Evolutionary conservation across 2,797 vertebrate species (phyloP).

Genomic region (Meriones psammophilus): DNA sequence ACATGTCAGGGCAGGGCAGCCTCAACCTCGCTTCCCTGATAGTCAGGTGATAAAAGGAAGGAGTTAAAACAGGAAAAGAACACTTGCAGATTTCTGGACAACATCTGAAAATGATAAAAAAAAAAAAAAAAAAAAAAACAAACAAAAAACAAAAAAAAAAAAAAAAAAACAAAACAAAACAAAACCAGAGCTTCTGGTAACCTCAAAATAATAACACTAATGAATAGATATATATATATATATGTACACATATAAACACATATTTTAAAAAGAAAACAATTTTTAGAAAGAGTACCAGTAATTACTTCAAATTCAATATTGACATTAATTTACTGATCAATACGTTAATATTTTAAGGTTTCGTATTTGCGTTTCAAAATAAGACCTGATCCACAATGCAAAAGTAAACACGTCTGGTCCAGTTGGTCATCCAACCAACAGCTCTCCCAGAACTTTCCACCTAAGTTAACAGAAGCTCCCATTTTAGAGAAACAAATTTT

Average conservation of each 20-base stretch:
- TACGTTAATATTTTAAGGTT: constrained; percentile 68
- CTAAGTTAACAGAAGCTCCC: constrained; percentile 92
- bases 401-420: constrained; percentile 60
- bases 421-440: constrained; percentile 80
- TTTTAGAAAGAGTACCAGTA: constrained; percentile 78
- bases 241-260: constrained; percentile 75
- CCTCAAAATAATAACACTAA: constrained; percentile 82
- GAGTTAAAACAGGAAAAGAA: constrained; percentile 94
- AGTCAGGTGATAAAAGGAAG: constrained; percentile 98
- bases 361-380: constrained; percentile 70
- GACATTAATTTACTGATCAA: constrained; percentile 73
- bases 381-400: constrained; percentile 63
- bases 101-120: constrained; percentile 89
- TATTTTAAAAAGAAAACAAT: constrained; percentile 62
- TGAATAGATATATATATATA: not conserved
- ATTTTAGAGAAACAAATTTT: constrained; percentile 81
- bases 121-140: constrained; percentile 70
- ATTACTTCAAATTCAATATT: constrained; percentile 71
- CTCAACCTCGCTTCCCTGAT: constrained; percentile 95
- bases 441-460: constrained; percentile 64
- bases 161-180: constrained; percentile 68
- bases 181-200: constrained; percentile 91
- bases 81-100: constrained; percentile 90
- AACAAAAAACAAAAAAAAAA: constrained; percentile 66
- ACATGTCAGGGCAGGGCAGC: constrained; percentile 93